These are phyloP conservation scores for Camptogramma bilineatum DNA, from an alignment of 2,888 invertebrate species.

Conservation along the genomic window DNA sequence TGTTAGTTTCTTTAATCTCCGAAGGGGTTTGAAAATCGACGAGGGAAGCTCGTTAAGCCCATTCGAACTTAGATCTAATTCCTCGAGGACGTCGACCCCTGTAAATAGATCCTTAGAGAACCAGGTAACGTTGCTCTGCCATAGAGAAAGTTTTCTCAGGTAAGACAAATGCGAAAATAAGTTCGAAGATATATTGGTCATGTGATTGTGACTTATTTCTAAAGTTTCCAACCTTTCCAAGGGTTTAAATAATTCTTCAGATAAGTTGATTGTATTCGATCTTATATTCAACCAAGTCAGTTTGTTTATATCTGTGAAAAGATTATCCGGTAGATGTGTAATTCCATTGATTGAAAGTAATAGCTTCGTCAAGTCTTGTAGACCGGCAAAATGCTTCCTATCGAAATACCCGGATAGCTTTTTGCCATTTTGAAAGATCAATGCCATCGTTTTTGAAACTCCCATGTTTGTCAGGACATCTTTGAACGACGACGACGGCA, in stretches of 20 bases:
- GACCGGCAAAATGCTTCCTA: slow-evolving; percentile 84
- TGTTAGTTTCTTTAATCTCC: slow-evolving; percentile 87
- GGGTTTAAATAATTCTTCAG: slow-evolving; percentile 83
- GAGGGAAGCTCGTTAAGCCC: slow-evolving; percentile 86
- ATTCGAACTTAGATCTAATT: slow-evolving; percentile 89
- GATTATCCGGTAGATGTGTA: slow-evolving; percentile 85
- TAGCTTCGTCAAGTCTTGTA: slow-evolving; percentile 83
- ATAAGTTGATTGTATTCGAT: slow-evolving; percentile 85
- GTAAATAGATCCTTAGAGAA: slow-evolving; percentile 87
- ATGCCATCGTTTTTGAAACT: slow-evolving; percentile 78
- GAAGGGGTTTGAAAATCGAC: slow-evolving; percentile 86
- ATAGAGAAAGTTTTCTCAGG: slow-evolving; percentile 87
- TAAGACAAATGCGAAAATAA: slow-evolving; percentile 87
- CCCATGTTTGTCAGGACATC: slow-evolving; percentile 78
- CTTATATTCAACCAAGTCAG: slow-evolving; percentile 88
- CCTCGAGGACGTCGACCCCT: slow-evolving; percentile 86
- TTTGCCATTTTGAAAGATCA: slow-evolving; percentile 83
- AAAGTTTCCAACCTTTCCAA: slow-evolving; percentile 85
- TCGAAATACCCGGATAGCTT: slow-evolving; percentile 85
- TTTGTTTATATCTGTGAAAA: slow-evolving; percentile 86
- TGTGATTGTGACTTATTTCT: slow-evolving; percentile 88
- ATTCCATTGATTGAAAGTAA: slow-evolving; percentile 87
- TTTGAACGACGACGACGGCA: slow-evolving; percentile 80
- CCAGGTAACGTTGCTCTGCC: slow-evolving; percentile 88
- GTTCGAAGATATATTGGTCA: slow-evolving; percentile 86